Evolutionary conservation across 2,888 invertebrate genomes (phyloP).

Genomic region (Chirona hameri): DNA sequence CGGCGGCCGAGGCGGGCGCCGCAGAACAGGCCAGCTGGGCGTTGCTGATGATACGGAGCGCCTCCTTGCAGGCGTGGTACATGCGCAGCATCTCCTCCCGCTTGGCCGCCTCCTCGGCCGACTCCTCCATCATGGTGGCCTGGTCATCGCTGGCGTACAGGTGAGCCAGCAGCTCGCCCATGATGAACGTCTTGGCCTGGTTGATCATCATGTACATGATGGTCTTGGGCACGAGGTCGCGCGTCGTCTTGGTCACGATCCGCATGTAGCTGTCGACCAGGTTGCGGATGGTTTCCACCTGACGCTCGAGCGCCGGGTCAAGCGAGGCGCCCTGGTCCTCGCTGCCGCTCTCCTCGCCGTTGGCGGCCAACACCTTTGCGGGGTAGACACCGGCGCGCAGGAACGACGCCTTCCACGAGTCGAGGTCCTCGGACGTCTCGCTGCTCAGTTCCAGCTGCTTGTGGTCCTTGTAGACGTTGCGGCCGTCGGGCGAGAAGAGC

Average conservation of each 20-base stretch:
- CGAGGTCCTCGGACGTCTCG: constrained; percentile 94
- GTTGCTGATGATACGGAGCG: constrained; percentile 93
- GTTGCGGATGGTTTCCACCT: constrained; percentile 99
- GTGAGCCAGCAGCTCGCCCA: constrained; percentile 92
- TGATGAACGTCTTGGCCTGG: constrained; percentile 95
- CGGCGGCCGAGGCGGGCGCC: constrained; percentile 94
- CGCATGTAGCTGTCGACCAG: constrained; percentile 99
- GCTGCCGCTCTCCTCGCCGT: constrained; percentile 30
- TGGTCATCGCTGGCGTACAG: constrained; percentile 96
- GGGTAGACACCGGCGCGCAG: constrained; percentile 98
- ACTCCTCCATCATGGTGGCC: constrained; percentile 98
- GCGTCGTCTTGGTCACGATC: constrained; percentile 97
- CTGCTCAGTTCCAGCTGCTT: constrained; percentile 98
- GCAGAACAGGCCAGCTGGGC: constrained; percentile 95
- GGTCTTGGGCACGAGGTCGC: constrained; percentile 96
- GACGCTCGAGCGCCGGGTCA: constrained; percentile 83
- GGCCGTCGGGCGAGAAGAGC: constrained; percentile 94
- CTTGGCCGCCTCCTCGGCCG: constrained; percentile 91
- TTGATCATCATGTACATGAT: constrained; percentile 99
- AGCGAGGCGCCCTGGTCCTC: constrained; percentile 46
- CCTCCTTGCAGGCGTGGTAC: constrained; percentile 99
- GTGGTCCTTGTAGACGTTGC: constrained; percentile 95
- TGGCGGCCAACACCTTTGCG: constrained; percentile 68
- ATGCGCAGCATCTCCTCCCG: constrained; percentile 97
- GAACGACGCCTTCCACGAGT: constrained; percentile 99